These are phyloP conservation scores for Anguilla megastoma DNA, from an alignment of 2,797 vertebrate species.

Conservation along the genomic window DNA sequence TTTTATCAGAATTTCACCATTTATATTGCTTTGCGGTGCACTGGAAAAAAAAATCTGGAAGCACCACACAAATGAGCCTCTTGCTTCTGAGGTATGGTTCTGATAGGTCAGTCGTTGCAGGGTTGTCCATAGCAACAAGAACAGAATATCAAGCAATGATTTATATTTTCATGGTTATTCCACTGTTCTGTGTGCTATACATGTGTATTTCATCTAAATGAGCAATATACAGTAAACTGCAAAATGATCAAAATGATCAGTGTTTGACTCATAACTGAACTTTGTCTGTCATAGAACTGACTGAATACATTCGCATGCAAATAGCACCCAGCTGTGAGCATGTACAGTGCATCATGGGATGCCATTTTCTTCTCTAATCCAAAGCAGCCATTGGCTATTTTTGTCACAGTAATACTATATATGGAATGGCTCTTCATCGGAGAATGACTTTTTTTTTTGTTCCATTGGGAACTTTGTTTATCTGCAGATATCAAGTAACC, in stretches of 20 bases:
- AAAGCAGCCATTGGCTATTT: neutral
- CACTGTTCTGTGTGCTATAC: neutral
- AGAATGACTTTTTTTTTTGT: neutral
- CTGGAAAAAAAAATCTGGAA: neutral
- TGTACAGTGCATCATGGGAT: neutral
- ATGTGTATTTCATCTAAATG: neutral
- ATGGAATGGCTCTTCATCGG: neutral
- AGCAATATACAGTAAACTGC: neutral
- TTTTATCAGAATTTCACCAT: neutral
- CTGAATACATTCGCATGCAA: neutral
- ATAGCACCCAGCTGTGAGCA: neutral
- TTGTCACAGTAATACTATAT: neutral
- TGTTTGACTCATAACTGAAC: neutral
- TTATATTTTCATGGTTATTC: neutral
- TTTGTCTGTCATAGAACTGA: neutral
- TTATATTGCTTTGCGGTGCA: neutral
- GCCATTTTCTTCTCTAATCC: neutral
- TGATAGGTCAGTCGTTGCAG: neutral
- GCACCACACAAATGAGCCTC: neutral
- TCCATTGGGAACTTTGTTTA: neutral
- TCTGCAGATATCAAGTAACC: neutral
- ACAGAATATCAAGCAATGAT: neutral
- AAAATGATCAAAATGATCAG: too few relatives aligned
- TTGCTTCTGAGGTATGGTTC: neutral
- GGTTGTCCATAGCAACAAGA: constrained; percentile 4